Percentiles rank a stretch among this genome's conserved stretches.
phyloP scores from a whole-genome alignment of 2,888 invertebrate species.

The Trissoscelio sp. region DNA sequence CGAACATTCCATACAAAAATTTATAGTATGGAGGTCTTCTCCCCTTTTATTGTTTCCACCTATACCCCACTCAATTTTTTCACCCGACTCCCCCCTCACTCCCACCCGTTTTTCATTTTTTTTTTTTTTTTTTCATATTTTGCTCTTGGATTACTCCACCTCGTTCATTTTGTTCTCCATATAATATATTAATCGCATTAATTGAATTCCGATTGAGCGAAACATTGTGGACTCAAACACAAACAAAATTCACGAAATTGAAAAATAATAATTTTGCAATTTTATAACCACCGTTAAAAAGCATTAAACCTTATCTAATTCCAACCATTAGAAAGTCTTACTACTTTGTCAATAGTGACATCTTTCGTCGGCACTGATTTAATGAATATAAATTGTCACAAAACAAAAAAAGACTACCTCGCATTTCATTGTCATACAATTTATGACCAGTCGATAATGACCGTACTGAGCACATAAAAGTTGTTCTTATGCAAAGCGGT shows the following conservation, averaged over 20 bases:
- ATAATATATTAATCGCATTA: conserved; percentile 10
- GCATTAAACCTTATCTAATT: background rate
- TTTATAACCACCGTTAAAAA: conserved; percentile 6
- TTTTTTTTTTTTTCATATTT: no score
- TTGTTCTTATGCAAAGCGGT: conserved; percentile 43
- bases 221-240: background rate
- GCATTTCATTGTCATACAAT: conserved; percentile 33
- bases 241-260: conserved; percentile 12
- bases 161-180: conserved; percentile 4
- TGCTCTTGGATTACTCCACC: background rate
- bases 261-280: no score
- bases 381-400: conserved; percentile 41
- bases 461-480: conserved; percentile 60
- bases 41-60: no score
- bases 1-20: no score
- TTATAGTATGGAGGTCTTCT: no score
- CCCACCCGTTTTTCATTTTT: no score
- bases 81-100: no score
- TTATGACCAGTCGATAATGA: conserved; percentile 60
- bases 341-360: conserved; percentile 20
- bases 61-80: no score
- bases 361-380: conserved; percentile 23
- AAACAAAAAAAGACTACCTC: conserved; percentile 4
- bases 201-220: background rate
- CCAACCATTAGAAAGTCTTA: conserved; percentile 11